phyloP scores from a whole-genome alignment of 2,113 vertebrate species.

The Psammodynastes pulverulentus region DNA sequence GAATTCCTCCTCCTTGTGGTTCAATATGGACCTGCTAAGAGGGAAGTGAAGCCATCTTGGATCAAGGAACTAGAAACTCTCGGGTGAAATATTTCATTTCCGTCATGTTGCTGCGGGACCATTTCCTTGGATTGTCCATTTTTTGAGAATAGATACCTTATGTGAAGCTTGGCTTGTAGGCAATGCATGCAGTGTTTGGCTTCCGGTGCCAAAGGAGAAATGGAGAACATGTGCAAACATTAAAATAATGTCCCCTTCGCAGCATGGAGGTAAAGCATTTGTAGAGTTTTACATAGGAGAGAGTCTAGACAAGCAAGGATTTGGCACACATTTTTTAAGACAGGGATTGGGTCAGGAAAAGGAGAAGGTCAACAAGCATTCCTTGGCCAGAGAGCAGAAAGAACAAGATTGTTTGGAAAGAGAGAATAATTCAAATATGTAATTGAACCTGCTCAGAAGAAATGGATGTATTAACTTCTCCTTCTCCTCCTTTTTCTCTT shows the following conservation, averaged over 20 bases:
- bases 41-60: neutral
- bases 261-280: neutral
- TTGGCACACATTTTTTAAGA: neutral
- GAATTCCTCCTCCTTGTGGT: neutral
- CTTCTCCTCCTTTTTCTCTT: neutral
- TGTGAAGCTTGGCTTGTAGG: constrained; percentile 26
- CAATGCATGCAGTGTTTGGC: neutral
- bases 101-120: constrained; percentile 11
- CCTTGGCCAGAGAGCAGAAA: neutral
- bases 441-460: neutral
- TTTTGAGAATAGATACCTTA: constrained; percentile 30
- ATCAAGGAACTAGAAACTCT: neutral
- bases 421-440: neutral
- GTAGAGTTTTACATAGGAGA: neutral
- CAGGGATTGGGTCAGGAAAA: neutral
- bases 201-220: constrained; percentile 9
- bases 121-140: constrained; percentile 5
- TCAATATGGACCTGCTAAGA: neutral
- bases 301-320: constrained; percentile 13
- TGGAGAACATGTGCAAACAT: neutral
- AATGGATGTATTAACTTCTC: neutral
- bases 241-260: neutral
- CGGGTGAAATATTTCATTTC: constrained; percentile 13
- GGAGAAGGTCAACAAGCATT: neutral
- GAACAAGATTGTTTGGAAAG: neutral